Percentiles rank a stretch among this genome's conserved stretches.
These are phyloP conservation scores for human DNA, from an alignment of 2,113 vertebrate species.

Conservation along the genomic window DNA sequence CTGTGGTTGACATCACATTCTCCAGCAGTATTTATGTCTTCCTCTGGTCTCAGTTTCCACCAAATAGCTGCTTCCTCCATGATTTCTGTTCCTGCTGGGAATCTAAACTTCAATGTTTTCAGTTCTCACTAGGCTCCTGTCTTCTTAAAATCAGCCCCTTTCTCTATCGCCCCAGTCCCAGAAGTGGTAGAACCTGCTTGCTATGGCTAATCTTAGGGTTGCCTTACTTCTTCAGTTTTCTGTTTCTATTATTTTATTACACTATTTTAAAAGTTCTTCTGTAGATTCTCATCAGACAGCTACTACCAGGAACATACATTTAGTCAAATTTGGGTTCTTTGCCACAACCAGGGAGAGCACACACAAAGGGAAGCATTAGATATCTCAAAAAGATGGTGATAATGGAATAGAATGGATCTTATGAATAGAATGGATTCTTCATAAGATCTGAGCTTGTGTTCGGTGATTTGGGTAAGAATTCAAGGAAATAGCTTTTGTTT, in stretches of 20 bases:
- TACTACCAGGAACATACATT: background rate
- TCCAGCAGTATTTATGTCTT: too few species aligned
- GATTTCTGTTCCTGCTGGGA: background rate
- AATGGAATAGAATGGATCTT: too few species aligned
- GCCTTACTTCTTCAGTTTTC: background rate
- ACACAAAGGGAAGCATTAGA: background rate
- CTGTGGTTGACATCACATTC: background rate
- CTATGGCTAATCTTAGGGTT: background rate
- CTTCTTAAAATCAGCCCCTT: background rate
- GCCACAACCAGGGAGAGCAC: rapidly evolving
- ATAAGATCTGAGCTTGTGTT: background rate
- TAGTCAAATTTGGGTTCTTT: background rate
- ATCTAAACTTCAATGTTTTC: background rate
- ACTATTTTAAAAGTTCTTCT: background rate
- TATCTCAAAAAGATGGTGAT: background rate
- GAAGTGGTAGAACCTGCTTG: background rate
- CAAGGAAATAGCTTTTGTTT: background rate
- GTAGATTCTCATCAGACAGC: background rate
- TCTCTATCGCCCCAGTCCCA: too few species aligned
- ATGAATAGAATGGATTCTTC: background rate
- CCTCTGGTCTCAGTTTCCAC: background rate
- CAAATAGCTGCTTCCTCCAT: background rate
- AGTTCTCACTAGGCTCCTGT: background rate
- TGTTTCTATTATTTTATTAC: background rate
- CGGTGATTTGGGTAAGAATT: background rate